Evolutionary conservation across 2,113 vertebrate genomes (phyloP).

Genomic region (Melanerpes aurifrons): DNA sequence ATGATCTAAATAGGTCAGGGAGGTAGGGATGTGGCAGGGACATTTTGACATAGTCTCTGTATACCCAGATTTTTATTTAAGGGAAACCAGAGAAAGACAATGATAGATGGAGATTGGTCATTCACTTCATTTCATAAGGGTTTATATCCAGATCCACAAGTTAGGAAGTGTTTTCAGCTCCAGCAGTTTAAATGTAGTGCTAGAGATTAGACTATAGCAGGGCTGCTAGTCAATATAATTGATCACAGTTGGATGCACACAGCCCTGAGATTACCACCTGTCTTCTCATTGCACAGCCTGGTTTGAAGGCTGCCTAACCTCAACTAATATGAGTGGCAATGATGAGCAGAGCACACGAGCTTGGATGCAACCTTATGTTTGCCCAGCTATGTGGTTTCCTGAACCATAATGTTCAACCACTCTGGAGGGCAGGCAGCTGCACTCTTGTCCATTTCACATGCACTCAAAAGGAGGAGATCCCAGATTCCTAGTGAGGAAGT

Average conservation of each 20-base stretch:
- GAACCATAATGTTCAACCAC: not conserved
- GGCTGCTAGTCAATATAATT: not conserved
- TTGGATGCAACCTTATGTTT: not conserved
- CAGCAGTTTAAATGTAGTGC: not conserved
- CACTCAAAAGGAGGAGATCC: not conserved
- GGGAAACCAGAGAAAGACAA: not conserved
- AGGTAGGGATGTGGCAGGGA: not conserved
- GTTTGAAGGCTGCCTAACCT: not conserved
- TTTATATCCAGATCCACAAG: not conserved
- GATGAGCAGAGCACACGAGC: not conserved
- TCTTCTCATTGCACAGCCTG: not conserved
- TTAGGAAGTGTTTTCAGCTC: not conserved
- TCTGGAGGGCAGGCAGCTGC: not conserved
- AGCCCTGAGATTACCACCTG: not conserved
- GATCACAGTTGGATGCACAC: not conserved
- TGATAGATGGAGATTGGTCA: fast-evolving
- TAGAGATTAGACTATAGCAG: not conserved
- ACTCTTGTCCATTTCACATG: not conserved
- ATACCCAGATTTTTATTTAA: not conserved
- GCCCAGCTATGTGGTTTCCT: not conserved
- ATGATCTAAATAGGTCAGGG: not conserved
- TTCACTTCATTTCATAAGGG: not conserved
- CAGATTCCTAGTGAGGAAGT: not conserved
- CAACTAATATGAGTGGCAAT: not conserved
- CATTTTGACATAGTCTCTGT: not conserved